Evolutionary conservation across 2,797 vertebrate species (phyloP).

Genomic region (Sebastes diaconus): DNA sequence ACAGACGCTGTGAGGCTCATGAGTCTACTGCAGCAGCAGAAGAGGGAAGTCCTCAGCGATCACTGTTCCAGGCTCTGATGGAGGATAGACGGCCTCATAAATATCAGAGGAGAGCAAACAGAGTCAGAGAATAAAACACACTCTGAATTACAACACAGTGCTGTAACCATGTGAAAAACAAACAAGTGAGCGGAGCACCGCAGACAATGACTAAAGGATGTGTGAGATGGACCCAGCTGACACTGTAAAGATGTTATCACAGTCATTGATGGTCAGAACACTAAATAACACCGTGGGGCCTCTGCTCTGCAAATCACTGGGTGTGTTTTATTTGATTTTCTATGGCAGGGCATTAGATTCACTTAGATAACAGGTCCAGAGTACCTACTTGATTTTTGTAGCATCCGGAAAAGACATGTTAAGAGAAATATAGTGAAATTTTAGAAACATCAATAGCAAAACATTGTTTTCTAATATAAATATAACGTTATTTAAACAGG

Average conservation of each 20-base stretch:
- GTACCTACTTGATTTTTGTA: neutral
- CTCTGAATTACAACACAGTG: slow-evolving; percentile 57
- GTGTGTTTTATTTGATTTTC: slow-evolving; percentile 21
- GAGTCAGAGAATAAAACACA: slow-evolving; percentile 31
- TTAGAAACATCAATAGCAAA: neutral
- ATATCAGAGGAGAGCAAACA: slow-evolving; percentile 55
- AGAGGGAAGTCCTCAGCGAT: slow-evolving; percentile 48
- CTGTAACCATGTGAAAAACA: slow-evolving; percentile 72
- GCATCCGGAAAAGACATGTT: neutral
- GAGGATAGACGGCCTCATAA: slow-evolving; percentile 46
- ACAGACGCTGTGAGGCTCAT: neutral
- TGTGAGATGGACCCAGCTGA: slow-evolving; percentile 5
- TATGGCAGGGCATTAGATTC: neutral
- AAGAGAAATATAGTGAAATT: neutral
- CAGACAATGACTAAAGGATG: slow-evolving; percentile 29
- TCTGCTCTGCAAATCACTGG: slow-evolving; percentile 12
- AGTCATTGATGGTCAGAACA: neutral
- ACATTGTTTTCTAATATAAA: neutral
- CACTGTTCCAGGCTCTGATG: neutral
- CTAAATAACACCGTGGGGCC: slow-evolving; percentile 29
- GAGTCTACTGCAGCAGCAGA: neutral
- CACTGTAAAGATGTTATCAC: slow-evolving; percentile 20
- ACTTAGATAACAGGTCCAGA: slow-evolving; percentile 14
- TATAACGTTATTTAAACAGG: neutral
- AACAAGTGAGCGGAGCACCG: slow-evolving; percentile 43